phyloP scores from a whole-genome alignment of 2,888 invertebrate species.

The Drosophila maculinotata region DNA sequence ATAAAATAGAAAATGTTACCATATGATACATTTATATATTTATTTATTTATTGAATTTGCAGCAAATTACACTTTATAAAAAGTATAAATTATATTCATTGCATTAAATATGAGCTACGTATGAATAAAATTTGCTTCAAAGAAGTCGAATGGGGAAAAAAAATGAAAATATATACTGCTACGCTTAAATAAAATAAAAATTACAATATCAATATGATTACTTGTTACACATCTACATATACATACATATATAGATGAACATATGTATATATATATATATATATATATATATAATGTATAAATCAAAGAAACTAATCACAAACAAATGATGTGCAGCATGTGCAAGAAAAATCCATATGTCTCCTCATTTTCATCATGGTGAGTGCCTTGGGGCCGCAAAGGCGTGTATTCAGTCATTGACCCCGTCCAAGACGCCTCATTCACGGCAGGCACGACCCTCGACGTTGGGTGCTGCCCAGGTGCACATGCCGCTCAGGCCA shows the following conservation, averaged over 20 bases:
- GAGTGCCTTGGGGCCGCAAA: conserved; percentile 6
- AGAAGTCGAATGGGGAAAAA: conserved; percentile 1
- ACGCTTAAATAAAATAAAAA: too few species aligned
- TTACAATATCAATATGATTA: too few species aligned
- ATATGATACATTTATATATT: conserved; percentile 1
- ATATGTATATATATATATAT: too few species aligned
- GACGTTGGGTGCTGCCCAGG: conserved; percentile 89
- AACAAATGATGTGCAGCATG: conserved; percentile 36
- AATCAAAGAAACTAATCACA: conserved; percentile 46
- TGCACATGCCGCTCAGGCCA: conserved; percentile 95
- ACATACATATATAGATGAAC: too few species aligned
- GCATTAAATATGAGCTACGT: background rate
- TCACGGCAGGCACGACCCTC: conserved; percentile 91
- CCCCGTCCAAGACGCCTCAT: conserved; percentile 57
- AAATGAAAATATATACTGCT: background rate
- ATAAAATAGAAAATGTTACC: too few species aligned
- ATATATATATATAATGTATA: too few species aligned
- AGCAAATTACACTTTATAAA: conserved; percentile 13
- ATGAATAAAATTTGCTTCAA: conserved; percentile 2
- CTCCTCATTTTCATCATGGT: background rate
- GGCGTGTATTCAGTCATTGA: conserved; percentile 59
- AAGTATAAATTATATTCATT: conserved; percentile 4
- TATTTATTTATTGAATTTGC: conserved; percentile 20
- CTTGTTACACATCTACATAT: too few species aligned
- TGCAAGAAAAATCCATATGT: conserved; percentile 21